Percentiles rank a stretch among this genome's conserved stretches.
Conservation (phyloP, 2,113 vertebrate species). For the Myotis davidii region DNA sequence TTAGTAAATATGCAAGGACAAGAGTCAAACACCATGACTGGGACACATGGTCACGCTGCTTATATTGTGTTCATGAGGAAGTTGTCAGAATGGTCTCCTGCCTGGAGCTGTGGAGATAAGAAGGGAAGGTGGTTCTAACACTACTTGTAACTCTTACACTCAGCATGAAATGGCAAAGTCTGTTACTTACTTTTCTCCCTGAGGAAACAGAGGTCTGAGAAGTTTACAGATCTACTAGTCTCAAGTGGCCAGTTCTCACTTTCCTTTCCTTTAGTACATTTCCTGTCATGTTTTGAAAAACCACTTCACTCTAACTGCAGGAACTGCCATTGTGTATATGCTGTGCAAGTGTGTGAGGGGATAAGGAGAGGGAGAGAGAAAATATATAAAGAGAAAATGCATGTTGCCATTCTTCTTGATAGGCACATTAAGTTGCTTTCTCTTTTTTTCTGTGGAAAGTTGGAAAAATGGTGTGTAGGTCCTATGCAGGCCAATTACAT, state of each 20-base stretch:
- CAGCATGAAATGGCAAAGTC: background rate
- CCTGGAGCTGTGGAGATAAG: background rate
- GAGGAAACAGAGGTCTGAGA: background rate
- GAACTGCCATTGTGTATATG: background rate
- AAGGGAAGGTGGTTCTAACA: background rate
- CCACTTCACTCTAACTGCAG: background rate
- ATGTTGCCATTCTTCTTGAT: conserved; percentile 37
- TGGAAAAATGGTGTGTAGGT: background rate
- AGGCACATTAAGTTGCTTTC: background rate
- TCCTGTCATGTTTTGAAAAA: background rate
- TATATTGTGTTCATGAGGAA: background rate
- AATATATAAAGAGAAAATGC: background rate
- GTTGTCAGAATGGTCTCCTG: background rate
- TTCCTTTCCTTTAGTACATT: background rate
- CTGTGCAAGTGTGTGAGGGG: background rate
- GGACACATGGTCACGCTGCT: background rate
- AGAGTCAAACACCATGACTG: background rate
- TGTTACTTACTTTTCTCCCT: background rate
- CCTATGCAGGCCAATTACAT: conserved; percentile 41
- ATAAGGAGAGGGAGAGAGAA: background rate
- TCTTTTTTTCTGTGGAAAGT: background rate
- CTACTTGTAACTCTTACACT: background rate
- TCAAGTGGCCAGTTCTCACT: background rate
- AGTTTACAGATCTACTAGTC: background rate
- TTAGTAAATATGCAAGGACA: background rate